phyloP scores from a whole-genome alignment of 2,113 vertebrate species.

The Pituophis catenifer region DNA sequence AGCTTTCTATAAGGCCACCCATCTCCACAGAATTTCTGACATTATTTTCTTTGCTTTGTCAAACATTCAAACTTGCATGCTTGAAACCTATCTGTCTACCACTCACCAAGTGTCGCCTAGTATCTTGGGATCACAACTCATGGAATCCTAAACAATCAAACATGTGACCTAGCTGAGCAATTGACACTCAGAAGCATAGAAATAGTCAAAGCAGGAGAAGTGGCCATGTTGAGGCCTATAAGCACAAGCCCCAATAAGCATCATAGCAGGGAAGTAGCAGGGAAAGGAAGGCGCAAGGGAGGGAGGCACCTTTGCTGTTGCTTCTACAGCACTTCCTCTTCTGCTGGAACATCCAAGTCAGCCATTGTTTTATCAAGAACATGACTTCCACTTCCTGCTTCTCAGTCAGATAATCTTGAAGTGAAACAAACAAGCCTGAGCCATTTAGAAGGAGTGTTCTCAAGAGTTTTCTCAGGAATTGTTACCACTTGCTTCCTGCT shows the following conservation, averaged over 20 bases:
- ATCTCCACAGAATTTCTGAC: background rate
- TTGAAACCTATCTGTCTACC: background rate
- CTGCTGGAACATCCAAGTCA: background rate
- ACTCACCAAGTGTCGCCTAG: background rate
- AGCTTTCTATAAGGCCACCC: slow-evolving; percentile 19
- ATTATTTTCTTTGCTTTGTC: background rate
- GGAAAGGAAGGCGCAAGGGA: background rate
- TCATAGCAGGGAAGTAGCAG: background rate
- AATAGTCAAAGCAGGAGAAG: background rate
- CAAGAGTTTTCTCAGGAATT: background rate
- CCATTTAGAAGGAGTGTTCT: background rate
- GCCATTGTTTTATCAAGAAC: background rate
- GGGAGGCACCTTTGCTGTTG: background rate
- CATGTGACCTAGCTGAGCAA: background rate
- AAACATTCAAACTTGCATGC: background rate
- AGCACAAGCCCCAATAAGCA: background rate
- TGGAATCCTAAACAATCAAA: background rate
- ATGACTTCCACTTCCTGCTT: background rate
- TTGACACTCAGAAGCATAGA: background rate
- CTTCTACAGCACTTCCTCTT: background rate
- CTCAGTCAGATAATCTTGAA: background rate
- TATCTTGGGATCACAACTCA: background rate
- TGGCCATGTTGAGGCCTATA: background rate
- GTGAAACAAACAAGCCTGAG: background rate
- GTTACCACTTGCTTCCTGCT: background rate